Conservation (phyloP, 2,888 invertebrate species). For the Cantharis nigra region DNA sequence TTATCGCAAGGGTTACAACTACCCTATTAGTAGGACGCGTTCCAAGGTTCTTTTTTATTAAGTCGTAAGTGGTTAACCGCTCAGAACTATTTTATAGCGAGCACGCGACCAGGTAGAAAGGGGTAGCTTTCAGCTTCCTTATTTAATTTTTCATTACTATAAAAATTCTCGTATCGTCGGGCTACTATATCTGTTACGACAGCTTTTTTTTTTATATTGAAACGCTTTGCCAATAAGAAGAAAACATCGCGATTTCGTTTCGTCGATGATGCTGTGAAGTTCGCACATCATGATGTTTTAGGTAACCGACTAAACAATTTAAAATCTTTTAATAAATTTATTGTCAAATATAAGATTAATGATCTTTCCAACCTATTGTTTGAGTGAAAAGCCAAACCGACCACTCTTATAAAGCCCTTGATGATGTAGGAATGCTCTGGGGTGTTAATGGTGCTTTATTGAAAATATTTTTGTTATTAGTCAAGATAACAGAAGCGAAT, state of each 20-base stretch:
- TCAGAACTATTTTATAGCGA: constrained; percentile 51
- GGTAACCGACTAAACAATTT: background rate
- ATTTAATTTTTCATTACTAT: background rate
- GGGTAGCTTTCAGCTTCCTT: constrained; percentile 37
- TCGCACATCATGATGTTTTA: background rate
- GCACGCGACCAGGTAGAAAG: constrained; percentile 55
- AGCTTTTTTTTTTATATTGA: background rate
- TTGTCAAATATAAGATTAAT: constrained; percentile 17
- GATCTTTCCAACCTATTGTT: constrained; percentile 12
- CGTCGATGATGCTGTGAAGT: background rate
- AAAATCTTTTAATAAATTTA: constrained; percentile 17
- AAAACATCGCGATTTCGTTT: background rate
- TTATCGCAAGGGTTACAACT: constrained; percentile 47
- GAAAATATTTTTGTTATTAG: constrained; percentile 6
- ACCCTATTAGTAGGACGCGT: constrained; percentile 35
- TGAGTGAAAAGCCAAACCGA: constrained; percentile 6
- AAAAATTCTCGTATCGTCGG: background rate
- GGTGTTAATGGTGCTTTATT: constrained; percentile 16
- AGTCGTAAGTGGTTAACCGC: constrained; percentile 55
- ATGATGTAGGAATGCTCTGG: constrained; percentile 9
- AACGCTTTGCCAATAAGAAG: background rate
- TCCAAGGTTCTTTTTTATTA: constrained; percentile 47
- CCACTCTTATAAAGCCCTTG: background rate
- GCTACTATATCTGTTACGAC: background rate
- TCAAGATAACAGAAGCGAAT: constrained; percentile 3